Evolutionary conservation across 2,888 invertebrate genomes (phyloP), one percentile per base, ranked within the genome.

Genomic region (Mesorhabditis belari): DNA sequence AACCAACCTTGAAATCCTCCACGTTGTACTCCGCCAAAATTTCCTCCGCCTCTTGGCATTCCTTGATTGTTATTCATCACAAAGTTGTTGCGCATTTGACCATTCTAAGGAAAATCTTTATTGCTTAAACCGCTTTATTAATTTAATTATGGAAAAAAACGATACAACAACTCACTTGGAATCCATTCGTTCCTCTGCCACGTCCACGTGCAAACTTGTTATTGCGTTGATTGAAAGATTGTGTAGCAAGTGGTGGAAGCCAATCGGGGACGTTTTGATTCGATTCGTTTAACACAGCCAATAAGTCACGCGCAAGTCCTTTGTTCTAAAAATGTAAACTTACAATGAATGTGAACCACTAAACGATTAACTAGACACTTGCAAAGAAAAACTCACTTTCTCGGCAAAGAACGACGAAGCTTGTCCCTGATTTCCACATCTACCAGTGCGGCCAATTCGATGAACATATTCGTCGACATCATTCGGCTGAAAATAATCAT

Each of bases 401-500:
- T 71, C 71, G 49, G 67, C 69, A 68, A 73, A 70, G 64, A 73
- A 73, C 28, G 71, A 70, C 3, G 71, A 71, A 50, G 73, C 70
- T 5, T 60, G 65, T 61, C 73, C 73, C 12, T 60, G 53, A 51
- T 73, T 73, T 60, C 73, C 73, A 26, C 70, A 70, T 27, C 73
- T 51, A 58, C 73, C 73, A 4, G 73, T 73, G 58, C 73, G 62
- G 55, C 73, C 73, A 54, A 73, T 73, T 24, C 73, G 64, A 58
- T 73, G 73, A 24, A 73, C 70, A 55, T 73, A 73, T 58, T 73
- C 73, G 49, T 73, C 73, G 29, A 66, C 62, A 58, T 73, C 70
- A 53, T 61, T 66, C 9, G 73, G 73, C 12, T 71, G 65, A 57
- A 71, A 71, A 55, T 44, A 17, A 44, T 44, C n/a, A 17, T 44